Base-by-base conservation (phyloP, 37 sponge, comb jelly and placozoan species). In the Mnemiopsis leidyi region DNA sequence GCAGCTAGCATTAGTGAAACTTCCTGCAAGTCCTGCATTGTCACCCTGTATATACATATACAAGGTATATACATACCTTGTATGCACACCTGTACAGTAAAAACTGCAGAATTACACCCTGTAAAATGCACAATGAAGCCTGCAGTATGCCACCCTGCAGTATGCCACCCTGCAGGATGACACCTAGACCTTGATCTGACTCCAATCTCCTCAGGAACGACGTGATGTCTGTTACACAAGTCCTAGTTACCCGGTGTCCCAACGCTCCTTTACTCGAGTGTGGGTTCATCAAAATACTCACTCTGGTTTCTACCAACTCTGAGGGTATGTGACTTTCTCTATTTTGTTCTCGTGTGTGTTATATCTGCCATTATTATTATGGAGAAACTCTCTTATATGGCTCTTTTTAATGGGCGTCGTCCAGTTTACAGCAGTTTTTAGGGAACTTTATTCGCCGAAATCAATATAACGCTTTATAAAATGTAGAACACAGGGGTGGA, bases 141-240 rank as follows among this genome's bases (percentile, higher is more conserved):
- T n/a, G n/a, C n/a, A n/a, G n/a, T n/a, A n/a, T n/a, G n/a, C n/a
- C n/a, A n/a, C n/a, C n/a, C n/a, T n/a, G n/a, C n/a, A n/a, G n/a
- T n/a, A n/a, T n/a, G n/a, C n/a, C n/a, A n/a, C n/a, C n/a, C n/a
- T n/a, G n/a, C n/a, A n/a, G n/a, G n/a, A n/a, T n/a, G n/a, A n/a
- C n/a, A n/a, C n/a, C n/a, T n/a, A n/a, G n/a, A n/a, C n/a, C n/a
- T n/a, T n/a, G n/a, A n/a, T n/a, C n/a, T n/a, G n/a, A n/a, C n/a
- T n/a, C n/a, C n/a, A n/a, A n/a, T n/a, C n/a, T n/a, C n/a, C 32
- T 79, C 90, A 85, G 90, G 61, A 85, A 85, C 30, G 90, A 85
- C 39, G 90, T 85, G 61, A 85, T 85, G 90, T 85, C 90, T 3
- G 90, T 85, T 0, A 40, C 61, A 39, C 90, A 40, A 26, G 90